Evolutionary conservation across 1,140 invertebrate genomes (phyloP), one percentile per base, ranked within the genome.

Genomic region (Atopsyche davidsoni): DNA sequence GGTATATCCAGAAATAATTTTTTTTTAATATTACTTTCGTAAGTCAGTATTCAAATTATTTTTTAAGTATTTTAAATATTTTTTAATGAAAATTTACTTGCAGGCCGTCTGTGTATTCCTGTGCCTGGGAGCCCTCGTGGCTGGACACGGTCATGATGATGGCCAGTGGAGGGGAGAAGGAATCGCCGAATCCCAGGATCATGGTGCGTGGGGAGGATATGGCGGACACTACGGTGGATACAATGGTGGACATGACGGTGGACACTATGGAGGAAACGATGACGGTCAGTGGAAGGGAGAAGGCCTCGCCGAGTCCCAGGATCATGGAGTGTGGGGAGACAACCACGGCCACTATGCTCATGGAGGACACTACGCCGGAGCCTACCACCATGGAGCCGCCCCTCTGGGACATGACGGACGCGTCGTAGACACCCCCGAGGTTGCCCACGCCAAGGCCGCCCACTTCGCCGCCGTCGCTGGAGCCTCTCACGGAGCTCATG

Each of bases 401-500:
- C 67, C 67, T 41, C 11, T 44, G 3, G 49, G 49, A 51, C 10
- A 11, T 31, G 41, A 44, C 17, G 67, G 66, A 1, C 66, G 67
- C 53, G 66, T 69, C n/a, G n/a, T 7, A 35, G 70, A 71, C 45
- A 71, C 70, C 23, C 42, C 69, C 43, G 70, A 73, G 56, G 70
- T 71, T 58, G 69, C 70, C 4, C 68, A 70, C 53, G 70, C 70
- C 38, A 69, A 69, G 46, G 70, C 70, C 52, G 68, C 69, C 47
- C 69, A 73, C 62, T 64, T 73, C 51, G 68, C 69, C 46, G 69
- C 70, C 31, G 25, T 32, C 11, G 39, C 31, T 13, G 39, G 25
- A 11, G 47, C 17, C 25, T 17, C 32, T 35, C 31, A 34, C 13
- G 45, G 34, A 23, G 34, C 13, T 11, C 32, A 19, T n/a, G 40